Evolutionary conservation across 2,113 vertebrate genomes (phyloP).

Genomic region (Dipodomys merriami): DNA sequence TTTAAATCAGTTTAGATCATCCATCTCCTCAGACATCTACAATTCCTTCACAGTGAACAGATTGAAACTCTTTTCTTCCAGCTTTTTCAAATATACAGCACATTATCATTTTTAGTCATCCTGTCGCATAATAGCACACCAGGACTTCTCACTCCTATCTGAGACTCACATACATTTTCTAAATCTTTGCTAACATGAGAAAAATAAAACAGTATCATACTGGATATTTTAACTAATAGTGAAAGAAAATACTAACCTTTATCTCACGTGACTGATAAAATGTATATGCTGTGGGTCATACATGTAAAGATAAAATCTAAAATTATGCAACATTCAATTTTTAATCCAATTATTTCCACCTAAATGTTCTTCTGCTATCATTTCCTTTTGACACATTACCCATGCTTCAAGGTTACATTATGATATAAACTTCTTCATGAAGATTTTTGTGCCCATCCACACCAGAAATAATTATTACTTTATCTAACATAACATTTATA

Average conservation of each 20-base stretch:
- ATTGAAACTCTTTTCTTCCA: neutral
- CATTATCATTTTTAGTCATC: neutral
- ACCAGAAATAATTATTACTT: neutral
- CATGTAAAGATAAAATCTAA: neutral
- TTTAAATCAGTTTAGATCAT: neutral
- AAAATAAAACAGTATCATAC: neutral
- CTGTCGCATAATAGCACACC: rapidly evolving
- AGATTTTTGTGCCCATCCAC: neutral
- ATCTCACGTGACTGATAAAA: neutral
- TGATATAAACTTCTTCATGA: neutral
- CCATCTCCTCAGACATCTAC: neutral
- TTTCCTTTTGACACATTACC: neutral
- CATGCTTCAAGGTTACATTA: neutral
- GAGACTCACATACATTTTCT: neutral
- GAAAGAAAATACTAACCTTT: neutral
- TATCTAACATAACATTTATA: neutral
- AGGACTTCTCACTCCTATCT: neutral
- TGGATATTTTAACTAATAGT: neutral
- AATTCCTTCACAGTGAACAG: neutral
- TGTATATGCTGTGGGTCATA: neutral
- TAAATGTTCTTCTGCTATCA: neutral
- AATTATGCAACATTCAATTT: neutral
- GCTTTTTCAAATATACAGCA: neutral
- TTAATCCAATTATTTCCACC: neutral
- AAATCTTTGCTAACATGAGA: neutral